Base-by-base conservation (phyloP, 2,113 vertebrate genomes). In the Osmerus eperlanus region DNA sequence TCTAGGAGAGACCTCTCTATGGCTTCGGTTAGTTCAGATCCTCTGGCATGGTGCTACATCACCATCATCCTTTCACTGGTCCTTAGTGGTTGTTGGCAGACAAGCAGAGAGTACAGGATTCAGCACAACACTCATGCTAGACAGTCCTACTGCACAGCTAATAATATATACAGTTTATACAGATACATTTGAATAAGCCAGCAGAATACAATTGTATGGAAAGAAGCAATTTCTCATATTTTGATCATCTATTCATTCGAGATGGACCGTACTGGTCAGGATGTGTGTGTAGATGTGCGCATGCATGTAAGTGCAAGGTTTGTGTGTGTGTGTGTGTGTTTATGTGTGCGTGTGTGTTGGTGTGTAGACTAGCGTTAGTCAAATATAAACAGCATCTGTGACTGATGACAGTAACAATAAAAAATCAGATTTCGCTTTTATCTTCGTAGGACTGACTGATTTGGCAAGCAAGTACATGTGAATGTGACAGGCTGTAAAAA, bases 91-190 rank as follows among this genome's bases (percentile, higher is more conserved):
- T n/a, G 63, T 64, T 64, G 68, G 75, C 75, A 67, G 73, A 83
- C 79, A 72, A 77, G 80, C 76, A 84, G 67, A 62, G 51, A 74
- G 72, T 78, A 71, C 54, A 68, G 64, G 62, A 67, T 72, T 72
- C 76, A 76, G 77, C 83, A 85, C 75, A 78, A 86, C 73, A 80
- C 84, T 83, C 88, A 91, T 91, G 90, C 90, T 90, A 75, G 81
- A 82, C 84, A 86, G 87, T 83, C 76, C 86, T 87, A 83, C 87
- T 89, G 79, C 86, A 88, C 85, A 83, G 87, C 87, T 85, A 82
- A 86, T 85, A 82, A 86, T 85, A 90, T 85, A 89, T 80, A 79
- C 82, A 89, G 84, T 88, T 89, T 90, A 88, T 90, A 89, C 88
- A 92, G 83, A 83, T 81, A 83, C 77, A 79, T 65, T 76, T 80